phyloP scores from a whole-genome alignment of 2,888 invertebrate genomes.

The Reticulitermes lucifugus region DNA sequence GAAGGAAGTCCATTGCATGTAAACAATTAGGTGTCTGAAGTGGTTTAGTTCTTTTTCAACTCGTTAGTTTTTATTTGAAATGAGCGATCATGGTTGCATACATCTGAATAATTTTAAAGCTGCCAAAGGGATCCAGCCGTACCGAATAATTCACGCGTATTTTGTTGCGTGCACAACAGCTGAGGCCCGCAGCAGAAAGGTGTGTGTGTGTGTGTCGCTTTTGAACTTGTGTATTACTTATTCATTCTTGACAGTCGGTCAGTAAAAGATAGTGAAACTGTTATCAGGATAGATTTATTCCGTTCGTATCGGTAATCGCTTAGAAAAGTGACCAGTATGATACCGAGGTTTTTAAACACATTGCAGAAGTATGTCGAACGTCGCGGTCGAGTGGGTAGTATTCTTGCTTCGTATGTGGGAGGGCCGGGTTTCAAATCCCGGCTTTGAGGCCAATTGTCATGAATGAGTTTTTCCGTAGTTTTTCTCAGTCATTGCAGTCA shows the following conservation, averaged over 20 bases:
- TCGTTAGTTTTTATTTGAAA: slow-evolving; percentile 57
- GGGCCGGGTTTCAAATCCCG: too few relatives aligned
- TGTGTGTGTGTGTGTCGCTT: neutral
- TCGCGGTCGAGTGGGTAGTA: too few relatives aligned
- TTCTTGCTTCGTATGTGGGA: too few relatives aligned
- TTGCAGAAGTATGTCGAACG: too few relatives aligned
- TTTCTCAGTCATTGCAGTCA: too few relatives aligned
- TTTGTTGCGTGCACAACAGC: slow-evolving; percentile 86
- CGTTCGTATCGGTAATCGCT: too few relatives aligned
- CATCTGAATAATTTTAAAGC: slow-evolving; percentile 85
- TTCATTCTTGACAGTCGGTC: neutral
- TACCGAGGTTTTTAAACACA: too few relatives aligned
- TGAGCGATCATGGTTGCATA: slow-evolving; percentile 80
- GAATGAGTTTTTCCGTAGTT: too few relatives aligned
- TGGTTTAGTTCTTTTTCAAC: neutral
- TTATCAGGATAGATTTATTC: too few relatives aligned
- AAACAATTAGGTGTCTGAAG: neutral
- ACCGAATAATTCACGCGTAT: slow-evolving; percentile 85
- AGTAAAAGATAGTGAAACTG: too few relatives aligned
- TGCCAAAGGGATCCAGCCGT: slow-evolving; percentile 78
- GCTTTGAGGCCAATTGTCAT: too few relatives aligned
- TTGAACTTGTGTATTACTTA: neutral
- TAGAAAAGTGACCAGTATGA: too few relatives aligned
- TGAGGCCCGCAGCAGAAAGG: slow-evolving; percentile 87
- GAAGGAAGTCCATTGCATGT: neutral